Conservation (phyloP, 2,113 vertebrate genomes). For the Lanius ludovicianus region DNA sequence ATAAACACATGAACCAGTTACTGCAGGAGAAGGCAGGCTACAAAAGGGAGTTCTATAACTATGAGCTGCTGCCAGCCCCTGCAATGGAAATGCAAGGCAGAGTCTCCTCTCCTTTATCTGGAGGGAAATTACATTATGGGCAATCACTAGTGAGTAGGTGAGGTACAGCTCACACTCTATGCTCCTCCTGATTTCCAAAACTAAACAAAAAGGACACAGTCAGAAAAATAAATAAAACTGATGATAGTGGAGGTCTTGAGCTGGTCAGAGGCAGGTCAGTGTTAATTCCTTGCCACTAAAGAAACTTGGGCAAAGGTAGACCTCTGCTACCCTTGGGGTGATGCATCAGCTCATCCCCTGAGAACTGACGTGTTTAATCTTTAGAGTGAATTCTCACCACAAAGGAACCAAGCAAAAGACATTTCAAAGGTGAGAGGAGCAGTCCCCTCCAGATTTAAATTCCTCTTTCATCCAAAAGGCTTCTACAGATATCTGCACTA, state of each 20-base stretch:
- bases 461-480: not conserved
- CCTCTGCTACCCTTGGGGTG: not conserved
- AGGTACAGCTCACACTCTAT: accelerated
- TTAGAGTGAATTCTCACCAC: not conserved
- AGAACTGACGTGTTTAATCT: not conserved
- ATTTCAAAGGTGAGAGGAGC: not conserved
- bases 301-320: not conserved
- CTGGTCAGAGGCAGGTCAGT: not conserved
- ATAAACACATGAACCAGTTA: not conserved
- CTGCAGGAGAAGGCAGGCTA: not conserved
- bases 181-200: not conserved
- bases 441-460: not conserved
- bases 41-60: not conserved
- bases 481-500: not conserved
- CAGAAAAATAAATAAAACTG: not conserved
- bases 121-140: not conserved
- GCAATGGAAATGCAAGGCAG: not conserved
- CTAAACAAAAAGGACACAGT: not conserved
- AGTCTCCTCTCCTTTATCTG: not conserved
- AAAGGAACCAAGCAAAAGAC: not conserved
- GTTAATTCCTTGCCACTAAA: not conserved
- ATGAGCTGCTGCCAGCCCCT: not conserved
- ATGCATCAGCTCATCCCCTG: not conserved
- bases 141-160: accelerated
- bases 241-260: not conserved